These are phyloP conservation scores for Pseudolycoriella hygida DNA, from an alignment of 2,888 invertebrate species.

Conservation along the genomic window DNA sequence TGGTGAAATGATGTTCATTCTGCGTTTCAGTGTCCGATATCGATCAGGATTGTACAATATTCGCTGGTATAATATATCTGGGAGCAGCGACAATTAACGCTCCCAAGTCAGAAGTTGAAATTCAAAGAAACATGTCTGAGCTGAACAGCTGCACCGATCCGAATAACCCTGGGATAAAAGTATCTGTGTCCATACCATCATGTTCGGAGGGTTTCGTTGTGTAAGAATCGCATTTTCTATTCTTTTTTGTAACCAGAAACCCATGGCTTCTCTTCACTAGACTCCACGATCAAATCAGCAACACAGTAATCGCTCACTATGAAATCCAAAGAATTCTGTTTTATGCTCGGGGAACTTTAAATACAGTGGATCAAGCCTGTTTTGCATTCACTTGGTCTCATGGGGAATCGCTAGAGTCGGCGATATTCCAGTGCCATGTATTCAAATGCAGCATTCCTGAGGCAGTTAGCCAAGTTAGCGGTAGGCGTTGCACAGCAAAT, in stretches of 20 bases:
- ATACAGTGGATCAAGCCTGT: conserved; percentile 74
- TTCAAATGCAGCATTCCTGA: conserved; percentile 91
- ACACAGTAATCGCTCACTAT: conserved; percentile 72
- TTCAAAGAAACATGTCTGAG: conserved; percentile 83
- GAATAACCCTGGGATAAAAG: conserved; percentile 54
- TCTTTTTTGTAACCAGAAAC: neutral
- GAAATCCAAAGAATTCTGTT: conserved; percentile 85
- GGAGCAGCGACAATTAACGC: conserved; percentile 83
- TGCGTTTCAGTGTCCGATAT: conserved; percentile 52
- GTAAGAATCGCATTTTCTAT: conserved; percentile 35
- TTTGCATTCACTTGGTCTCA: conserved; percentile 97
- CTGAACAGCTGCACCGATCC: conserved; percentile 48
- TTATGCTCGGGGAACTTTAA: conserved; percentile 78
- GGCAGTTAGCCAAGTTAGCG: conserved; percentile 65
- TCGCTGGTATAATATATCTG: conserved; percentile 83
- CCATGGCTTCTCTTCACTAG: conserved; percentile 26
- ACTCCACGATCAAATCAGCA: conserved; percentile 64
- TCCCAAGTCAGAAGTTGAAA: conserved; percentile 82
- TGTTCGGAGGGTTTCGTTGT: conserved; percentile 85
- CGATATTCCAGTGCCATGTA: conserved; percentile 92
- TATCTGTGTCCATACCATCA: conserved; percentile 82
- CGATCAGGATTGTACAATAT: conserved; percentile 79
- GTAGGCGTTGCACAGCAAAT: conserved; percentile 33
- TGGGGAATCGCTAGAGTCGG: conserved; percentile 71
- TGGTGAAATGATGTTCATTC: too few relatives aligned